Evolutionary conservation across 2,113 vertebrate species (phyloP).

Genomic region (Gadus chalcogrammus): DNA sequence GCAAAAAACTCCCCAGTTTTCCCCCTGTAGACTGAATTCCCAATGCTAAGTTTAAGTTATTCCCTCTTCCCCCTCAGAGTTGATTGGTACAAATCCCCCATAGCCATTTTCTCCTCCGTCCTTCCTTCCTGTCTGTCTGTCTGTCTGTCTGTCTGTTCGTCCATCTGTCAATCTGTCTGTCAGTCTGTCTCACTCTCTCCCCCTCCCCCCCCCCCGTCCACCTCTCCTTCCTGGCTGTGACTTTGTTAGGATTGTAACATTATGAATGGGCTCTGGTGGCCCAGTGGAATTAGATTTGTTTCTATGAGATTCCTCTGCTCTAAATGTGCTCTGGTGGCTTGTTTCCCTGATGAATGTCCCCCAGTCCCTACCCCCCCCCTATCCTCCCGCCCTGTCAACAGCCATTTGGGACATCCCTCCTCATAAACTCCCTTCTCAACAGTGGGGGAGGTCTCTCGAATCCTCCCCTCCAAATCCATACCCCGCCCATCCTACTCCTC

Average conservation of each 20-base stretch:
- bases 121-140: background rate
- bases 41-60: background rate
- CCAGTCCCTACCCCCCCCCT: no score
- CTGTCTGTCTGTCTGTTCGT: constrained; percentile 4
- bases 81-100: no score
- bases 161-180: constrained; percentile 34
- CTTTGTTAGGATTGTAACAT: constrained; percentile 59
- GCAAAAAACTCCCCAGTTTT: background rate
- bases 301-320: constrained; percentile 60
- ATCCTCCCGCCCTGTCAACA: constrained; percentile 54
- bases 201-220: background rate
- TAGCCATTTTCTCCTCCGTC: no score
- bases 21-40: background rate
- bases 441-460: no score
- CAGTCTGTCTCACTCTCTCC: constrained; percentile 5
- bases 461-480: no score
- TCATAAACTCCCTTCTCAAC: constrained; percentile 44
- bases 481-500: no score
- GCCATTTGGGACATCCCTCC: constrained; percentile 61
- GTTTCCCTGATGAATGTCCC: constrained; percentile 64
- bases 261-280: constrained; percentile 63
- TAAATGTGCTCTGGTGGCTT: constrained; percentile 58
- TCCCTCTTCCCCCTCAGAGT: background rate
- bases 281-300: constrained; percentile 65
- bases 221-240: constrained; percentile 29